These are phyloP conservation scores for Centruroides sculpturatus DNA, from an alignment of 1,140 invertebrate genomes.

Conservation along the genomic window DNA sequence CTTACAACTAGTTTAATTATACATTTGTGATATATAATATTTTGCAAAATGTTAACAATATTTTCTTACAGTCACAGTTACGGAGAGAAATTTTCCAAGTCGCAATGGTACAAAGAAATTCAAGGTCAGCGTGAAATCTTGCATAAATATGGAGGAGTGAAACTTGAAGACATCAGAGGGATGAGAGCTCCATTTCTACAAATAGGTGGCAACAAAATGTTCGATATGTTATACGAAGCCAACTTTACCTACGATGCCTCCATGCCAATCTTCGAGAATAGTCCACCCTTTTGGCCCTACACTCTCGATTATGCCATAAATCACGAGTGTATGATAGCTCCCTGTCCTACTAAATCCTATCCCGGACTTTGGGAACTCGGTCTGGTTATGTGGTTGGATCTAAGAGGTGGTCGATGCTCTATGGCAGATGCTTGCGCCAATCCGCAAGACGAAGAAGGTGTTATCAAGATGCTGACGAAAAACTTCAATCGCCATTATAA, in stretches of 20 bases:
- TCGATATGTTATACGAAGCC: slow-evolving; percentile 22
- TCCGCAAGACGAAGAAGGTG: slow-evolving; percentile 69
- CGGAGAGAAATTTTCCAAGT: slow-evolving; percentile 25
- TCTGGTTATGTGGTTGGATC: slow-evolving; percentile 94
- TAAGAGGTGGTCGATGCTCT: slow-evolving; percentile 81
- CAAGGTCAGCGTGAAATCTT: slow-evolving; percentile 24
- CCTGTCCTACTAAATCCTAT: slow-evolving; percentile 73
- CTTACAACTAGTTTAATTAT: no score
- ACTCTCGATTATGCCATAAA: slow-evolving; percentile 53
- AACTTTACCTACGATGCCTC: slow-evolving; percentile 30
- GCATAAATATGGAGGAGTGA: slow-evolving; percentile 24
- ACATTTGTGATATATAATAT: no score
- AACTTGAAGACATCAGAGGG: slow-evolving; percentile 24
- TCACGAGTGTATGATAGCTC: slow-evolving; percentile 49
- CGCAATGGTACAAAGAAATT: slow-evolving; percentile 25
- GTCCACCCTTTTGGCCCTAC: slow-evolving; percentile 68
- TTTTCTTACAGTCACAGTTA: slow-evolving; percentile 21
- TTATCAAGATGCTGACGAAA: slow-evolving; percentile 86
- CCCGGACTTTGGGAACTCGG: slow-evolving; percentile 47
- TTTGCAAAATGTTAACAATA: not conserved
- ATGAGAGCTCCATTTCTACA: slow-evolving; percentile 30
- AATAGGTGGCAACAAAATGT: slow-evolving; percentile 28
- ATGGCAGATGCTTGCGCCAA: slow-evolving; percentile 92
- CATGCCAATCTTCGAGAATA: slow-evolving; percentile 48
- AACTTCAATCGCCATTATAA: slow-evolving; percentile 90